phyloP scores from a whole-genome alignment of 2,888 invertebrate genomes.

The Dicroscelio sp. region DNA sequence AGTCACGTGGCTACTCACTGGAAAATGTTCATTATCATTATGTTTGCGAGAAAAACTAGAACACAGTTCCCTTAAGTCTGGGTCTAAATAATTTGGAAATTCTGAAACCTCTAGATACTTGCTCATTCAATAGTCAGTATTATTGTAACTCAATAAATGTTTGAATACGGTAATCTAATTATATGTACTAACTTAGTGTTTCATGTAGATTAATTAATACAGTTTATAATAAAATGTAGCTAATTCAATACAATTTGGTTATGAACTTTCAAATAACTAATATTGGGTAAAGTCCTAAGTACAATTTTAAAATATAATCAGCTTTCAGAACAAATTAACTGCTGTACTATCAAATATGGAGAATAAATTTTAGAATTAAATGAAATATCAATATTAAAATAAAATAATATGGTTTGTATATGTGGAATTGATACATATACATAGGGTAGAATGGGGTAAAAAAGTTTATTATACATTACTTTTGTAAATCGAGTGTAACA shows the following conservation, averaged over 20 bases:
- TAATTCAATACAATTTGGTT: not conserved
- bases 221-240: not conserved
- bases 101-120: not conserved
- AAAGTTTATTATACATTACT: constrained; percentile 46
- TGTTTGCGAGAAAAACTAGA: not conserved
- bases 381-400: no score
- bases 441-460: no score
- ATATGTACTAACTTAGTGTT: not conserved
- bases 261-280: not conserved
- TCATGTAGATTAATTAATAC: not conserved
- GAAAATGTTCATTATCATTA: no score
- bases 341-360: no score
- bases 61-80: not conserved
- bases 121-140: not conserved
- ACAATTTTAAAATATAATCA: no score
- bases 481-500: no score
- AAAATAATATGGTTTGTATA: no score
- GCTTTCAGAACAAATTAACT: no score
- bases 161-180: not conserved
- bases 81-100: not conserved
- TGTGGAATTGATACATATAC: no score
- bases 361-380: no score
- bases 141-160: constrained; percentile 12
- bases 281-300: not conserved
- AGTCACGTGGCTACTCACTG: not conserved